Conservation (phyloP, 2,113 vertebrate species). For the Pelmatolapia mariae region DNA sequence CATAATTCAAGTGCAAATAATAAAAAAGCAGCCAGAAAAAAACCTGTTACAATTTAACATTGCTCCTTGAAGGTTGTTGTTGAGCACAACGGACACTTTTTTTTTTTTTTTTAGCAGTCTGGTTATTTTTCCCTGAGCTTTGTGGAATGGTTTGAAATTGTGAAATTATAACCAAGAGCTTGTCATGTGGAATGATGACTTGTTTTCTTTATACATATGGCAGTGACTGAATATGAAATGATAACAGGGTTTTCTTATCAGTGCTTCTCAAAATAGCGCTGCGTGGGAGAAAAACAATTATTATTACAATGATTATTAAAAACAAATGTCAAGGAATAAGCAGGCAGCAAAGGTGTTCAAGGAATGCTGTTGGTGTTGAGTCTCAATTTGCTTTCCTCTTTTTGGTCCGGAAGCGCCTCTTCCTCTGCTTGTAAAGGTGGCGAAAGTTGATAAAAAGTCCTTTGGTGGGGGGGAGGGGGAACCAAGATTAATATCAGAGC, state of each 20-base stretch:
- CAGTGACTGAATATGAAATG: neutral
- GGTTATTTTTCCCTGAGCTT: conserved; percentile 11
- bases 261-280: neutral
- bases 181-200: neutral
- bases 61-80: neutral
- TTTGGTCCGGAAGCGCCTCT: conserved; percentile 79
- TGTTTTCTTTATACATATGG: neutral
- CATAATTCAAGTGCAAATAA: neutral
- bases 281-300: neutral
- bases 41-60: neutral
- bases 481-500: neutral
- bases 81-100: neutral
- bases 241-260: neutral
- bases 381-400: conserved; percentile 85
- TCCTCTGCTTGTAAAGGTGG: conserved; percentile 91
- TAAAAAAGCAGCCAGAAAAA: neutral
- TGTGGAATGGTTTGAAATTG: neutral
- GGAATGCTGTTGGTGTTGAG: neutral
- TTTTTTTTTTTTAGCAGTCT: neutral
- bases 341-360: conserved; percentile 10
- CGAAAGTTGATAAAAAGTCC: conserved; percentile 85
- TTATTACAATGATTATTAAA: neutral
- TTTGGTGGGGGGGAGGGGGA: conserved; percentile 21
- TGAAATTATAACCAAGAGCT: neutral
- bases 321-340: conserved; percentile 22